Evolutionary conservation across 1,140 invertebrate genomes (phyloP).

Genomic region (Brachionus manjavacas): DNA sequence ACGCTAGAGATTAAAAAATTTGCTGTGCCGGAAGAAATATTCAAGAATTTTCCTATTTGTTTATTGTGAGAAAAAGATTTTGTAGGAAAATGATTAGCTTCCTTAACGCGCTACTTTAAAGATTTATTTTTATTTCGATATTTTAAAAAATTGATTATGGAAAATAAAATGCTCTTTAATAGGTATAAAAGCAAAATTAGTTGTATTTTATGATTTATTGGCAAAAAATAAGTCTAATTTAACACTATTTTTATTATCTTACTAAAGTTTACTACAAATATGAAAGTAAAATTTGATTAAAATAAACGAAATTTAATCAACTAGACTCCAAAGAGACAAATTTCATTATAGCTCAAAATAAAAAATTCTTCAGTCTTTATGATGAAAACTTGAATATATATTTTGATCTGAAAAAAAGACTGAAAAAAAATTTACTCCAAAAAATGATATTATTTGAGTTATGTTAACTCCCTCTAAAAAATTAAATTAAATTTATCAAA

Average conservation of each 20-base stretch:
- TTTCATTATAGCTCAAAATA: background rate
- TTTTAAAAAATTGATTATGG: too few relatives aligned
- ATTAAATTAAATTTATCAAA: background rate
- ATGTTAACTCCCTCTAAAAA: background rate
- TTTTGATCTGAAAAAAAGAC: too few relatives aligned
- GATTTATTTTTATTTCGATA: too few relatives aligned
- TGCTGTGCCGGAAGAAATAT: background rate
- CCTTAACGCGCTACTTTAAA: background rate
- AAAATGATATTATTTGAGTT: background rate
- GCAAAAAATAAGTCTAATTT: too few relatives aligned
- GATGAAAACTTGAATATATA: too few relatives aligned
- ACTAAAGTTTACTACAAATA: too few relatives aligned
- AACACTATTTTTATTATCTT: too few relatives aligned
- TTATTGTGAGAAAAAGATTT: background rate
- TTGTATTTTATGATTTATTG: too few relatives aligned
- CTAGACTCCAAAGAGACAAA: background rate
- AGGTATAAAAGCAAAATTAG: too few relatives aligned
- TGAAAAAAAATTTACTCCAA: background rate
- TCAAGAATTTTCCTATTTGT: background rate
- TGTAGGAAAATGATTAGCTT: background rate
- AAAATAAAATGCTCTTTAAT: too few relatives aligned
- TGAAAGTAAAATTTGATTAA: too few relatives aligned
- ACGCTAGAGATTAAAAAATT: background rate
- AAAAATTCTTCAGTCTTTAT: background rate
- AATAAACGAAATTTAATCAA: background rate